Base-by-base conservation (phyloP, 1,140 invertebrate species). In the Panagrolaimus sp. region DNA sequence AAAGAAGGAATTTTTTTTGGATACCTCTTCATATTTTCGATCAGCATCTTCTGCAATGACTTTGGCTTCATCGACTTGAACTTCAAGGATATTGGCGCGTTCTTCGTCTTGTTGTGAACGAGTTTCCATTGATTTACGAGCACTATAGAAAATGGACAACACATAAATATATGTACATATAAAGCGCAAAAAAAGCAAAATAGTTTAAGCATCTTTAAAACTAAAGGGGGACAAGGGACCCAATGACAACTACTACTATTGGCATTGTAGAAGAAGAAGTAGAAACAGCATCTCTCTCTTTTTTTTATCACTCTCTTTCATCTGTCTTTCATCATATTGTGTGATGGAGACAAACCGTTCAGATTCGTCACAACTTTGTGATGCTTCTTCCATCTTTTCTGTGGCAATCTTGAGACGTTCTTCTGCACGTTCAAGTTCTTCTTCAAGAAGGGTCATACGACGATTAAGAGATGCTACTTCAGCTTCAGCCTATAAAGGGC, bases 11-110 rank as follows among this genome's bases (percentile, higher is more conserved):
- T 38, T 2, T 38, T 38, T 73, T n/a, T n/a, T n/a, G n/a, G n/a
- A 67, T 82, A 96, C 93, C 92, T 96, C 93, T 89, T 97, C 93
- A 85, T 96, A 97, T 92, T 97, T 97, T 87, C 95, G 95, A 87
- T 96, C 94, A 76, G 93, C 92, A 87, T 98, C 94, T 86, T 96
- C 93, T 74, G 94, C 93, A 85, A 96, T 95, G 85, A 92, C 89
- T 87, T 95, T 95, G 82, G 94, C 93, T 85, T 96, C 93, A 74
- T 92, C 88, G 83, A 97, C 88, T 85, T 96, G 92, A 73, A 91
- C 89, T 86, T 97, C 94, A 87, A 98, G 87, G 75, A 92, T 89
- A 81, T 90, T 89, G 83, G 96, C 92, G 84, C 93, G 88, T 86
- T 97, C 93, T 84, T 97, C 94, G 87, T 97, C 94, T 91, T 96